Base-by-base conservation (phyloP, 1,140 invertebrate genomes). In the Philotrypesis tridentata region DNA sequence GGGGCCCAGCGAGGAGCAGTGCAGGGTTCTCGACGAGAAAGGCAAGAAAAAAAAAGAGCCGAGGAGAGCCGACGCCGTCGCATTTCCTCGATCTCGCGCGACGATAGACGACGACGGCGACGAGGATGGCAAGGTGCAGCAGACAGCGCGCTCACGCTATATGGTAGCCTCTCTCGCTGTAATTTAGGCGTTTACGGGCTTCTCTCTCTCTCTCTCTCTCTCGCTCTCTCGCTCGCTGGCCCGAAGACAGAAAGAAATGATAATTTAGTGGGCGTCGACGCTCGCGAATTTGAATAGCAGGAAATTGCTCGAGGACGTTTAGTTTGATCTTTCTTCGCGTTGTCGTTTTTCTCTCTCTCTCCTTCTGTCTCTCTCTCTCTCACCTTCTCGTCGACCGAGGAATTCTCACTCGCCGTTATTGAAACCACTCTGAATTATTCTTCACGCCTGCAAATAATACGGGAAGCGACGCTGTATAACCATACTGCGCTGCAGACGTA, bases 101-200 rank as follows among this genome's bases (percentile, higher is more conserved):
- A 77, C 33, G 80, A 77, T 76, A 82, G 67, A 81, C 76, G 33
- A 65, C 25, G 61, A 0, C 61, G n/a, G n/a, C n/a, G n/a, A n/a
- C n/a, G 60, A 25, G 60, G 11, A 61, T n/a, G 60, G 60, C 61
- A 29, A 25, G 61, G 84, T 79, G 68, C 83, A 71, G 82, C 83
- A 85, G 85, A 85, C 86, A 85, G 88, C 86, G 85, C 84, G 33
- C 33, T 37, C 33, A 37, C 33, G 4, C 33, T 37, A 37, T 80
- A 84, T 86, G 84, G 86, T 74, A 80, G 79, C 73, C 9, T 37
- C 9, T 37, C 86, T 78, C 85, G 88, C 85, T 89, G 89, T 89
- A 90, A 90, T 90, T 90, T 88, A 86, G 84, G 85, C 88, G 85
- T 90, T 90, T 90, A 90, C 88, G 87, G 88, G 87, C 86, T 84